Base-by-base conservation (phyloP, 2,797 vertebrate genomes). In the Crenichthys baileyi region DNA sequence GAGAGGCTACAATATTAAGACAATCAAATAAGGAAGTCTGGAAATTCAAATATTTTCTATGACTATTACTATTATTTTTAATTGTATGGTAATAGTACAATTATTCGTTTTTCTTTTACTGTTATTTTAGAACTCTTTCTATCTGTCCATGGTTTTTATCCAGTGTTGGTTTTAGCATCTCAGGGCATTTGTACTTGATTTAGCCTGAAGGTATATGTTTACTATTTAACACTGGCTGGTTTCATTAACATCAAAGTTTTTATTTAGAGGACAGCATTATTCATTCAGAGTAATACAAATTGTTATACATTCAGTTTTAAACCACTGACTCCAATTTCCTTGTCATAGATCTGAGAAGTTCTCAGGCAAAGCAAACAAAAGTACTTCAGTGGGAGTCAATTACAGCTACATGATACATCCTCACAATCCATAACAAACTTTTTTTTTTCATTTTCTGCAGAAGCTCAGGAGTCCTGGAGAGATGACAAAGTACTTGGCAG, bases 251-350 rank as follows among this genome's bases (percentile, higher is more conserved):
- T 41, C 77, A 26, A 73, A 78, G 75, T 74, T 68, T 83, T 82
- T 61, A 68, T 83, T 72, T 80, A 73, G 81, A 2, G 60, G 36
- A 26, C 60, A 44, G 39, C 51, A 81, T 73, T 87, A 92, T 87
- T 72, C 83, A 71, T 73, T 81, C 63, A 61, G 77, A 77, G 79
- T 77, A 81, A 5, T 65, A 67, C 55, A 51, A 87, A 81, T 82
- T 85, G 86, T 87, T 91, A 89, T 86, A 85, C 85, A 91, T 90
- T 85, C 83, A 83, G 92, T 87, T 92, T 92, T 90, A 90, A 89
- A 85, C 85, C 76, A 81, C 87, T 88, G 81, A 63, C 56, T 41
- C 79, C 90, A 79, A 93, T 93, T 90, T 76, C 83, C 78, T 76
- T 55, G 20, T 70, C 71, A 58, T 89, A 75, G 88, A 87, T 91